Percentiles rank a stretch among this genome's conserved stretches.
Conservation (phyloP, 2,113 vertebrate species). For the Tragulus kanchil region DNA sequence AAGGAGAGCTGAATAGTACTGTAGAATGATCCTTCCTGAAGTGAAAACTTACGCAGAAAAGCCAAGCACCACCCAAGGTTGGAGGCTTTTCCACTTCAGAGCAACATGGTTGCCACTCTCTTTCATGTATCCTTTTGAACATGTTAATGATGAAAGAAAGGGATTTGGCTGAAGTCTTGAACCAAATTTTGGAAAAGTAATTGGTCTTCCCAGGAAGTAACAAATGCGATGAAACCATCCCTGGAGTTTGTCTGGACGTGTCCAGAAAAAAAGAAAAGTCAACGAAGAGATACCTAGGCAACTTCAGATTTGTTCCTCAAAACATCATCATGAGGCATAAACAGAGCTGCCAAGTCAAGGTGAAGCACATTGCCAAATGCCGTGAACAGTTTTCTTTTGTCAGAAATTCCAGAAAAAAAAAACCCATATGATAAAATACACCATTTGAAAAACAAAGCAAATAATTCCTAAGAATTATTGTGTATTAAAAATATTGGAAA, state of each 20-base stretch:
- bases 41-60: slow-evolving; percentile 35
- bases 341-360: not conserved
- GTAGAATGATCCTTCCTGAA: not conserved
- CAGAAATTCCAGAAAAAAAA: slow-evolving; percentile 12
- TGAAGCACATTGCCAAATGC: not conserved
- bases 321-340: not conserved
- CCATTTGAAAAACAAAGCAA: not conserved
- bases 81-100: not conserved
- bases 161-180: not conserved
- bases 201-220: slow-evolving; percentile 51
- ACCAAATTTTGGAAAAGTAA: slow-evolving; percentile 5
- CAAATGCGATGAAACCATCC: not conserved
- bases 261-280: not conserved
- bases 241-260: not conserved
- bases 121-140: not conserved
- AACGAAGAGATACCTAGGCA: not conserved
- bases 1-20: not conserved
- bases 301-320: slow-evolving; percentile 35
- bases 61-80: not conserved
- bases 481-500: slow-evolving; percentile 4
- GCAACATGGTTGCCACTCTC: not conserved
- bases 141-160: not conserved
- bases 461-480: not conserved
- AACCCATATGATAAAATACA: not conserved
- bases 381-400: not conserved